phyloP scores from a whole-genome alignment of 2,797 vertebrate species.

The Microhierax caerulescens region DNA sequence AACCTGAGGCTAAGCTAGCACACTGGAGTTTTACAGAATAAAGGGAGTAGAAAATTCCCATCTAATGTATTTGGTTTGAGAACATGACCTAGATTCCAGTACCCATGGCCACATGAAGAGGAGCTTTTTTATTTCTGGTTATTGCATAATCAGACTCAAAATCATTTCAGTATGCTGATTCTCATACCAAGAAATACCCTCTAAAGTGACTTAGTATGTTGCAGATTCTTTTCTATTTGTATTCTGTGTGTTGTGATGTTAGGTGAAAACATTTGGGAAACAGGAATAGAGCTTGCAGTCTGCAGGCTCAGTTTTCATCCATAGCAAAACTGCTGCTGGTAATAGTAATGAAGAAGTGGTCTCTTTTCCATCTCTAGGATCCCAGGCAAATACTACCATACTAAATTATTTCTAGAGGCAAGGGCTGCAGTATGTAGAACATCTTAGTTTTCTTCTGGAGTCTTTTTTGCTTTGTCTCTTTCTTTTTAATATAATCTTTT shows the following conservation, averaged over 20 bases:
- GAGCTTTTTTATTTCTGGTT: neutral
- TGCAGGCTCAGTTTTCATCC: neutral
- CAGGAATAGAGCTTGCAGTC: neutral
- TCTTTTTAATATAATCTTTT: neutral
- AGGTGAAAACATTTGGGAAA: neutral
- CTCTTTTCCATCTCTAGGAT: neutral
- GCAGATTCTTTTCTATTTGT: neutral
- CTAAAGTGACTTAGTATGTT: neutral
- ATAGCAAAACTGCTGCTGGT: neutral
- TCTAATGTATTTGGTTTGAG: neutral
- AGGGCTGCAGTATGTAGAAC: neutral
- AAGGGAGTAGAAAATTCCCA: neutral
- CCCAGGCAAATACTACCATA: neutral
- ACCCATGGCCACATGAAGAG: neutral
- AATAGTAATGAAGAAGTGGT: neutral
- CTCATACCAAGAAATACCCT: neutral
- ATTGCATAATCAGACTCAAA: neutral
- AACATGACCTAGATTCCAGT: constrained; percentile 18
- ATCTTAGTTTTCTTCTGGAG: neutral
- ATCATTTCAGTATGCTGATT: neutral
- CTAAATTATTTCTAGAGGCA: neutral
- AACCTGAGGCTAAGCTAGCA: neutral
- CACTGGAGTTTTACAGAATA: neutral
- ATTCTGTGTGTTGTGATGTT: neutral
- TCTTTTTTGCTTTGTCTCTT: neutral